These are phyloP conservation scores for Nephrotoma appendiculata DNA, from an alignment of 2,888 invertebrate genomes.

Conservation along the genomic window DNA sequence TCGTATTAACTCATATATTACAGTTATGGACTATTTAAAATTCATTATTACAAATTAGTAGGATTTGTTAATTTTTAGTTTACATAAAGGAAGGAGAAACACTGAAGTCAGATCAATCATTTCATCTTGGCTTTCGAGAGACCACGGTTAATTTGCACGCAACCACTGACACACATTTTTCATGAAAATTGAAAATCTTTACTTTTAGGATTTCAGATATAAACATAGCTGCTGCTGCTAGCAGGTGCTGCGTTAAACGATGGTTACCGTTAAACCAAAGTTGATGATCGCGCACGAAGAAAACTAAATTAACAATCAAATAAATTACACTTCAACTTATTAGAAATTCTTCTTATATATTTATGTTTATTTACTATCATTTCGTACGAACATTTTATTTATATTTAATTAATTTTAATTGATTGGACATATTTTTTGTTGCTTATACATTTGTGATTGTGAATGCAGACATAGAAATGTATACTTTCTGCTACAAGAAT, in stretches of 20 bases:
- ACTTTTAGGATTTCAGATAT: too few species aligned
- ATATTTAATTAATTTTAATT: background rate
- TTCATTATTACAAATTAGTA: too few species aligned
- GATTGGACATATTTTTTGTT: background rate
- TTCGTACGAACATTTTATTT: background rate
- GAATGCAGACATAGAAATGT: background rate
- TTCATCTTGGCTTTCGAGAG: too few species aligned
- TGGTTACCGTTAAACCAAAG: background rate
- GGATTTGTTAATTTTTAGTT: too few species aligned
- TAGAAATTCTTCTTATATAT: background rate
- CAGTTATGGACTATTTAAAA: too few species aligned
- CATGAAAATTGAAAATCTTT: too few species aligned
- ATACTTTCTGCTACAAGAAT: background rate
- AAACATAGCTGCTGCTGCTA: too few species aligned
- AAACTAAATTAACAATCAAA: background rate
- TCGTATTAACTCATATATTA: too few species aligned
- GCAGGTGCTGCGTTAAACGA: background rate
- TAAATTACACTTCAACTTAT: background rate
- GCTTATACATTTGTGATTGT: background rate
- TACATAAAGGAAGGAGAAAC: too few species aligned
- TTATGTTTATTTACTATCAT: background rate
- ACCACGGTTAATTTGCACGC: too few species aligned
- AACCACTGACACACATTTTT: too few species aligned
- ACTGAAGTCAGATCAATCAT: too few species aligned
- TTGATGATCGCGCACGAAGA: background rate